A percentile compares a stretch with the other conserved stretches of the same genome.
Conservation (phyloP, 2,797 vertebrate genomes). For the Remorina albescens region DNA sequence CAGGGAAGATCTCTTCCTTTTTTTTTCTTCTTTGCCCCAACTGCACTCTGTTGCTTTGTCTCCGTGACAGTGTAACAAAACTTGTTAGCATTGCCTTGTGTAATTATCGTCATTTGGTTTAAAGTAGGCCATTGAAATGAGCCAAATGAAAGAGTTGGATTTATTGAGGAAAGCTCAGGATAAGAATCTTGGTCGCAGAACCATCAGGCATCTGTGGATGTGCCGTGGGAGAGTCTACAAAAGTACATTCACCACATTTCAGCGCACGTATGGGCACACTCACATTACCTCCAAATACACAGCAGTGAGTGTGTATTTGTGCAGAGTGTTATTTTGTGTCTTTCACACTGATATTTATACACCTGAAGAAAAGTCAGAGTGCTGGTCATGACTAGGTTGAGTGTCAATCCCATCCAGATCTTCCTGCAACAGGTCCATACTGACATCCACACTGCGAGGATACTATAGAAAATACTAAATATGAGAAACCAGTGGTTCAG, state of each 20-base stretch:
- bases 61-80: constrained; percentile 32
- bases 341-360: too few species aligned
- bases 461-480: too few species aligned
- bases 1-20: constrained; percentile 3
- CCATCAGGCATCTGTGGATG: background rate
- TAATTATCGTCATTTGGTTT: constrained; percentile 60
- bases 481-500: too few species aligned
- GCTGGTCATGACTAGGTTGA: too few species aligned
- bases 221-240: background rate
- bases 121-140: constrained; percentile 66
- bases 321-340: too few species aligned
- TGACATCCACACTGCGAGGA: too few species aligned
- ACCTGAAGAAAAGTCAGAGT: too few species aligned
- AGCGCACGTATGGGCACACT: background rate
- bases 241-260: background rate
- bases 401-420: too few species aligned
- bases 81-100: constrained; percentile 55
- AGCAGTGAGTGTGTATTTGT: too few species aligned
- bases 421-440: too few species aligned
- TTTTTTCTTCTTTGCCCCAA: background rate
- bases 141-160: constrained; percentile 48
- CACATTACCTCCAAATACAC: too few species aligned
- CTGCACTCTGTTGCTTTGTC: background rate
- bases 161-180: constrained; percentile 26
- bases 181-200: background rate